Evolutionary conservation across 2,888 invertebrate genomes (phyloP).

Genomic region (Yponomeuta evonymella): DNA sequence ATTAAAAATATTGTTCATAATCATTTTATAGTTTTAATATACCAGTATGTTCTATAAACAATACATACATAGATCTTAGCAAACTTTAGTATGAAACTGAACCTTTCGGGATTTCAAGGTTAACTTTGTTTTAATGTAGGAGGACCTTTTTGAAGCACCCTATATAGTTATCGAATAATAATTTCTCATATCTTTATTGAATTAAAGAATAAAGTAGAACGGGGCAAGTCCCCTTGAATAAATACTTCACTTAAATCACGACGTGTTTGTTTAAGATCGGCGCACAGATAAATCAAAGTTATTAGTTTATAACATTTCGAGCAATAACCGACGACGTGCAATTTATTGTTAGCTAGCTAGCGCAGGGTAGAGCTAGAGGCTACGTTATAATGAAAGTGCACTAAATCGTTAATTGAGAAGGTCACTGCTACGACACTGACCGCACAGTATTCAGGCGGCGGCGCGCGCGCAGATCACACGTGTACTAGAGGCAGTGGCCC

Average conservation of each 20-base stretch:
- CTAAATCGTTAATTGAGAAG: conserved; percentile 72
- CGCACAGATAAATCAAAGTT: neutral
- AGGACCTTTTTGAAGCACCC: no score
- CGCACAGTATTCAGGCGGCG: conserved; percentile 28
- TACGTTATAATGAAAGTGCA: conserved; percentile 69
- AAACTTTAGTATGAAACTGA: no score
- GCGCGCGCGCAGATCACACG: conserved; percentile 69
- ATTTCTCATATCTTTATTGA: conserved; percentile 1
- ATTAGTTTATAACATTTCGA: conserved; percentile 3
- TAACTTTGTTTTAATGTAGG: no score
- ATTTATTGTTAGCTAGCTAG: conserved; percentile 33
- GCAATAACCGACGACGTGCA: conserved; percentile 29
- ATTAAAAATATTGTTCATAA: no score
- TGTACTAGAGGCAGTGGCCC: conserved; percentile 70
- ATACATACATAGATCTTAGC: no score
- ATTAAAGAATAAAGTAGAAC: neutral
- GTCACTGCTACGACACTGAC: conserved; percentile 44
- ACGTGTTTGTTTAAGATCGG: neutral
- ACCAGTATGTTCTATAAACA: no score
- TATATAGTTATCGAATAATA: neutral
- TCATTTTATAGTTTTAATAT: no score
- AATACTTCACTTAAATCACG: neutral
- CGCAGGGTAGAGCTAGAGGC: conserved; percentile 33
- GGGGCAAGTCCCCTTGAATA: conserved; percentile 3
- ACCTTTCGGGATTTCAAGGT: no score